Evolutionary conservation across 2,797 vertebrate genomes (phyloP), one percentile per base, ranked within the genome.

Genomic region (Alfaro cultratus): DNA sequence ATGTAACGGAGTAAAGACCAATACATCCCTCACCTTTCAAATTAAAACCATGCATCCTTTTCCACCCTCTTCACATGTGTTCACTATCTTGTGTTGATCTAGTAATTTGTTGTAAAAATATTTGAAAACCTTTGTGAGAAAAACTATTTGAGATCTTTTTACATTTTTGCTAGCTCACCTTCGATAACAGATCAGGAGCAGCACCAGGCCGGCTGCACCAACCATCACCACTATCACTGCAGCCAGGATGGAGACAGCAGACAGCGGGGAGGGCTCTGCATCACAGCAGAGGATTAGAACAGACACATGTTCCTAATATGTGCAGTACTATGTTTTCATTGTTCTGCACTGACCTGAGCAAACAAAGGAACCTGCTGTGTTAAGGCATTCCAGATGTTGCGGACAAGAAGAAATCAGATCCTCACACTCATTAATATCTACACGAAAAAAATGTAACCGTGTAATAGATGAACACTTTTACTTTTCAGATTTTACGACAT

Each of bases 361-460:
- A 68, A 90, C 82, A 51, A 95, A 96, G 43, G 95, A 95, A 12
- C 96, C 95, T 26, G 90, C 91, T 64, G 80, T 89, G 90, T 97
- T 97, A 47, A 90, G 39, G 47, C 96, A 97, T 51, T 94, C 84
- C 76, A 88, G 79, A 57, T 89, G 85, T 78, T 88, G 80, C 47
- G 94, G 93, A 78, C 96, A 96, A 45, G 88, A 72, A 23, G 90
- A 85, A 6, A 75, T 80, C 39, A 83, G 85, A 39, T 88, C 86
- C 21, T 89, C 89, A 92, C 96, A 97, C 90, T 97, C 95, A 73
- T 96, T 87, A 0, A 96, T 85, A 86, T 97, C 96, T 97, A 83
- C 64, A 86, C n/a, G 41, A n/a, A 46, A 39, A 39, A 68, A 3
- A 23, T 34, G 1, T 18, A 6, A 18, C 46, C 1, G 16, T 47